A percentile compares a stretch with the other conserved stretches of the same genome.
Evolutionary conservation across 1,140 invertebrate species (phyloP).

Genomic region (Brachionus rubens): DNA sequence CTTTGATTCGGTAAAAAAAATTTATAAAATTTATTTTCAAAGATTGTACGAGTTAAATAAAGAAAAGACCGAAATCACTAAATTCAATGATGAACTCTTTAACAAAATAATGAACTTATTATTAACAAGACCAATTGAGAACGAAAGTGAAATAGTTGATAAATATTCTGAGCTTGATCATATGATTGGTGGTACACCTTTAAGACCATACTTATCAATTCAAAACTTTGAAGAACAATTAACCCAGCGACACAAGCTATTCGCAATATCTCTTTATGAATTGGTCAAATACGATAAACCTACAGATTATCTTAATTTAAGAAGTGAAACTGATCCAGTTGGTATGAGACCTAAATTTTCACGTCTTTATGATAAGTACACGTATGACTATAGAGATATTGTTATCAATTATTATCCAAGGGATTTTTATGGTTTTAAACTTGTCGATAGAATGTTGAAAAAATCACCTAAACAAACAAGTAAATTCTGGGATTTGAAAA

Average conservation of each 20-base stretch:
- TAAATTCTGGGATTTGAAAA: slow-evolving; percentile 43
- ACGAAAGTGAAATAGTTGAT: background rate
- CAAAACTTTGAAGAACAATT: slow-evolving; percentile 42
- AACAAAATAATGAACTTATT: slow-evolving; percentile 3
- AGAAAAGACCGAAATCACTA: background rate
- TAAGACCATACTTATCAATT: slow-evolving; percentile 36
- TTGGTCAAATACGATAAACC: slow-evolving; percentile 41
- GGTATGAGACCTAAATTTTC: slow-evolving; percentile 39
- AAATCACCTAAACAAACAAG: slow-evolving; percentile 17
- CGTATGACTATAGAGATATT: slow-evolving; percentile 42
- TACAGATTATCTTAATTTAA: background rate
- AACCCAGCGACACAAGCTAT: background rate
- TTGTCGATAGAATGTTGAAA: slow-evolving; percentile 33
- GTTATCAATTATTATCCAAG: slow-evolving; percentile 43
- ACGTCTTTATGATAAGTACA: slow-evolving; percentile 35
- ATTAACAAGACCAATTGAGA: background rate
- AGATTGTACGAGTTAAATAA: slow-evolving; percentile 24
- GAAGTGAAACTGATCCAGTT: background rate
- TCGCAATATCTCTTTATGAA: slow-evolving; percentile 36
- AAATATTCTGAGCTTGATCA: slow-evolving; percentile 18
- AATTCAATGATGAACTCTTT: slow-evolving; percentile 33
- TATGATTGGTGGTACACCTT: slow-evolving; percentile 16
- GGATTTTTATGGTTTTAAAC: slow-evolving; percentile 22
- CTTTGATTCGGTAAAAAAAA: no score
- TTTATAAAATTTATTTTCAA: no score